phyloP scores from a whole-genome alignment of 64 coral and sea anemone species.

The Stichodactyla mertensii region DNA sequence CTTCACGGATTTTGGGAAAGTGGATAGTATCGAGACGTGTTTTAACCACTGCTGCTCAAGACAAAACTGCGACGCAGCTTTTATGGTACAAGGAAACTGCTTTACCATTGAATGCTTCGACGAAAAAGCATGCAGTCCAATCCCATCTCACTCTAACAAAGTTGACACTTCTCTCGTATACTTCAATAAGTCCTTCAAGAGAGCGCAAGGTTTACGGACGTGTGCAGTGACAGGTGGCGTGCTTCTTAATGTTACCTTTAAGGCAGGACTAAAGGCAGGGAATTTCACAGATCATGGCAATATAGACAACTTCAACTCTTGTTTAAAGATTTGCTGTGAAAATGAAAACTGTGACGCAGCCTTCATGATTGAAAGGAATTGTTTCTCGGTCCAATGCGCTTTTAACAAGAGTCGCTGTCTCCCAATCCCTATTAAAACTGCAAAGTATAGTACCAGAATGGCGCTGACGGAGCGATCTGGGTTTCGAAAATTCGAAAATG shows the following conservation, averaged over 20 bases:
- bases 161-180: constrained; percentile 76
- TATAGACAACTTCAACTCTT: constrained; percentile 20
- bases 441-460: constrained; percentile 63
- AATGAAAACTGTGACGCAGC: constrained; percentile 49
- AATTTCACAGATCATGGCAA: constrained; percentile 82
- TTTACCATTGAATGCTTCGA: constrained; percentile 55
- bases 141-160: constrained; percentile 54
- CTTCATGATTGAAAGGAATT: constrained; percentile 71
- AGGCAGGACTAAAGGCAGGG: constrained; percentile 55
- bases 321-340: constrained; percentile 57
- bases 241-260: constrained; percentile 56
- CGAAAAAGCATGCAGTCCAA: constrained; percentile 52
- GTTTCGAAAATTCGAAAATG: constrained; percentile 17
- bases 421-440: constrained; percentile 45
- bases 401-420: constrained; percentile 47
- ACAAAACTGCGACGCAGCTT: constrained; percentile 69
- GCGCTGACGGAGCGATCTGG: constrained; percentile 27
- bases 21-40: constrained; percentile 54
- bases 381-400: constrained; percentile 67
- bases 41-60: constrained; percentile 71
- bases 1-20: constrained; percentile 80
- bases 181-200: constrained; percentile 48
- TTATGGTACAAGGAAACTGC: constrained; percentile 80
- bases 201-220: neutral
- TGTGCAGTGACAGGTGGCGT: constrained; percentile 28